Conservation (phyloP, 2,888 invertebrate genomes). For the Amphipoea oculea region DNA sequence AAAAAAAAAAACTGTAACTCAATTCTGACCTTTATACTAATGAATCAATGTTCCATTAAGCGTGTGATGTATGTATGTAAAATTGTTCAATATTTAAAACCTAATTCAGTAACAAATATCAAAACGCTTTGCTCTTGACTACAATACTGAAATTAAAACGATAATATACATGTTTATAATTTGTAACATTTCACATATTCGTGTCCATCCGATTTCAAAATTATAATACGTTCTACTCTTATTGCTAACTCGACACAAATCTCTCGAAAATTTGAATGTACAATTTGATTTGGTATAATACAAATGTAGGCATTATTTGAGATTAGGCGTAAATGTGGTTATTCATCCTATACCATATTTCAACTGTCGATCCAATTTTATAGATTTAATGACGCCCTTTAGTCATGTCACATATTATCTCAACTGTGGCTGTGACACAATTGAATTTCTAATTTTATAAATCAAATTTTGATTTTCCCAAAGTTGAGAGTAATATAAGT, state of each 20-base stretch:
- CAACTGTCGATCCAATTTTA: not conserved
- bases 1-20: no score
- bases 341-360: not conserved
- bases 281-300: not conserved
- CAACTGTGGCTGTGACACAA: no score
- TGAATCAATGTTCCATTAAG: no score
- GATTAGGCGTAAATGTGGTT: not conserved
- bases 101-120: not conserved
- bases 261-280: not conserved
- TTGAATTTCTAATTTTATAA: no score
- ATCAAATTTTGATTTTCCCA: no score
- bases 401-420: not conserved
- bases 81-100: not conserved
- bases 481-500: no score
- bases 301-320: not conserved
- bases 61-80: no score
- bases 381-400: not conserved
- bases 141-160: not conserved
- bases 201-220: not conserved
- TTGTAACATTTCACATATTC: not conserved
- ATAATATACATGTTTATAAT: not conserved
- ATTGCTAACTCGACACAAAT: not conserved
- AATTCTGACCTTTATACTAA: no score
- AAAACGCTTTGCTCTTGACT: not conserved
- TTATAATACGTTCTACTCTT: not conserved